Conservation (phyloP, 92 coral and sea anemone species). For the Micromussa lordhowensis region DNA sequence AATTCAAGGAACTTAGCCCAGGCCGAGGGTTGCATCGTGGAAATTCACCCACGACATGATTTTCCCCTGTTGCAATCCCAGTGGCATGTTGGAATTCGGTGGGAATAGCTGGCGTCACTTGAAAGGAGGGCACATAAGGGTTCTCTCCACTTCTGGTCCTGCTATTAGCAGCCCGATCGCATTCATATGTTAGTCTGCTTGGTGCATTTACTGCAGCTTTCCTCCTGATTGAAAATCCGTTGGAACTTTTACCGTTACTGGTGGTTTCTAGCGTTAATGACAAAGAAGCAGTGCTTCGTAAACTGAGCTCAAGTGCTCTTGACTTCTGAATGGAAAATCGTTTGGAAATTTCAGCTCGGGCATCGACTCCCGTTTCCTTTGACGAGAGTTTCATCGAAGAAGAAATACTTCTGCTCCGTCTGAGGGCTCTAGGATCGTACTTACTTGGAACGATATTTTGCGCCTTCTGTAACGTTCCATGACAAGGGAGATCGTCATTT, state of each 20-base stretch:
- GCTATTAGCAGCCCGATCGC: too few species aligned
- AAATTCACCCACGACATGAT: not conserved
- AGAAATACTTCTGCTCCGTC: not conserved
- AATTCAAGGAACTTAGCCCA: not conserved
- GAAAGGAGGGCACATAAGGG: not conserved
- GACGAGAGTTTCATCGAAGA: not conserved
- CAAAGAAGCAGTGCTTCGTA: not conserved
- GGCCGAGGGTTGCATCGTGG: not conserved
- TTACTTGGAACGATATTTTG: not conserved
- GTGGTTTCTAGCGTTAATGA: not conserved
- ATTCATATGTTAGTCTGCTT: not conserved
- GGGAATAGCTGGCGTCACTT: not conserved
- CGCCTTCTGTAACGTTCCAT: not conserved
- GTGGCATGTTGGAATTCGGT: not conserved
- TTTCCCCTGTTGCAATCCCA: not conserved
- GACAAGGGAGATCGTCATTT: not conserved
- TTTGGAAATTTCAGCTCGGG: not conserved
- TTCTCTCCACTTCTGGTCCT: not conserved
- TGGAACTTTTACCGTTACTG: not conserved
- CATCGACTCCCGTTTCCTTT: not conserved
- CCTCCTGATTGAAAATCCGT: not conserved
- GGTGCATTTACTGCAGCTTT: not conserved
- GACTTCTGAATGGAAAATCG: not conserved
- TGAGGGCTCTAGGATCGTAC: not conserved
- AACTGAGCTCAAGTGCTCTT: not conserved